Conservation (phyloP, 2,113 vertebrate genomes). For the Ciconia stormi region DNA sequence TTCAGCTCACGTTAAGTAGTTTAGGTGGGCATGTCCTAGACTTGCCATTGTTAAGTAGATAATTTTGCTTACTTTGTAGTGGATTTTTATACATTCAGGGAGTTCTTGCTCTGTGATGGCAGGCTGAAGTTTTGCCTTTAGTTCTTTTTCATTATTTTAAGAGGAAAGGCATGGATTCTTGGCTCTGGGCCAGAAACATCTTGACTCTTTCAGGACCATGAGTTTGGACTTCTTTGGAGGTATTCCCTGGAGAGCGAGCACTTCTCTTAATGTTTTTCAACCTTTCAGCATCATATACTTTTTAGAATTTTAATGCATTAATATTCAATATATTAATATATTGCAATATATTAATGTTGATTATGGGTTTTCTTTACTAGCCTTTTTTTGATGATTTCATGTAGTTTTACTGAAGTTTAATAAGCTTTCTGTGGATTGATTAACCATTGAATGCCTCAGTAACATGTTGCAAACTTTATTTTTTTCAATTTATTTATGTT, state of each 20-base stretch:
- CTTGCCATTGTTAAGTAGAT: neutral
- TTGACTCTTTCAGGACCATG: neutral
- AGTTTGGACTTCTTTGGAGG: neutral
- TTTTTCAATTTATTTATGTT: neutral
- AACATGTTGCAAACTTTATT: neutral
- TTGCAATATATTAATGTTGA: neutral
- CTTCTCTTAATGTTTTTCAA: neutral
- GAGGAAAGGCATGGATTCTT: neutral
- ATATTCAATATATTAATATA: too few species aligned
- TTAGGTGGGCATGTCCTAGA: neutral
- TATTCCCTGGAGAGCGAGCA: neutral
- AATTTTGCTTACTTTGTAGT: neutral
- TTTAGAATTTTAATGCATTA: neutral
- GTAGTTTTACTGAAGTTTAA: neutral
- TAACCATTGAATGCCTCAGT: neutral
- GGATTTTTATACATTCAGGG: neutral
- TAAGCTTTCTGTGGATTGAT: neutral
- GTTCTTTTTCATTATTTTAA: neutral
- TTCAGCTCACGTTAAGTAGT: neutral
- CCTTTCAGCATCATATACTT: neutral
- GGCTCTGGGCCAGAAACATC: neutral
- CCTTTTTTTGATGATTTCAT: neutral
- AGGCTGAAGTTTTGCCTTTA: neutral
- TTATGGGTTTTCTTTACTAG: neutral
- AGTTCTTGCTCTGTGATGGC: neutral